Evolutionary conservation across 2,797 vertebrate species (phyloP), one percentile per base, ranked within the genome.

Genomic region (Melopsittacus undulatus): DNA sequence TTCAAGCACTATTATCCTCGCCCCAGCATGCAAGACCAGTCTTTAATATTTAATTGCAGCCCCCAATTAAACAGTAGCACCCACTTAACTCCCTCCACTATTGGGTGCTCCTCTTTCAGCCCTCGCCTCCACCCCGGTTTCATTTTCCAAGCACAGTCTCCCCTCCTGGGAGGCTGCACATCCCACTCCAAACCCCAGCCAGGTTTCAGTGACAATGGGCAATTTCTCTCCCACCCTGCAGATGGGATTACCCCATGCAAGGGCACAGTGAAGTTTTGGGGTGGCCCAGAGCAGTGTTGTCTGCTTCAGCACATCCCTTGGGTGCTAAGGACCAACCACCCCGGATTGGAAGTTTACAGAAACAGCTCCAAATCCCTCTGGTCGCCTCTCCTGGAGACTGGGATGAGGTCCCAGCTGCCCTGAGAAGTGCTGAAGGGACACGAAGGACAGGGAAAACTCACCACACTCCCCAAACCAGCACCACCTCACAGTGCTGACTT

Each of bases 41-140:
- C 36, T 77, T 95, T 78, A 87, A 89, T 90, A 90, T 67, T 84
- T 96, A 43, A 94, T 87, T 49, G 18, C 23, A 21, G 43, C 2
- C 21, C n/a, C 13, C 38, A 63, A 13, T 19, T 43, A 52, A 69
- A 67, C 49, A 78, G 32, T 14, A 45, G 77, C 19, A 4, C 34
- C 78, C 2, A 3, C n/a, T 64, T 62, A 36, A 18, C 16, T 7
- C 12, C 3, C 16, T 12, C 36, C 21, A 9, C 45, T 61, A 68
- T 0, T 0, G 16, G 24, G 5, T 2, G 7, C 49, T 93, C 72
- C 36, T 34, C 36, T 85, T 89, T 83, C 89, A 78, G 59, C 38
- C 5, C 5, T 40, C 1, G 0, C 22, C 6, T 83, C 52, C 40
- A 42, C 20, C 17, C 17, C 23, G 49, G 61, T 19, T 59, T 81